These are phyloP conservation scores for Scaptomyza graminum DNA, from an alignment of 1,140 invertebrate species.

Conservation along the genomic window DNA sequence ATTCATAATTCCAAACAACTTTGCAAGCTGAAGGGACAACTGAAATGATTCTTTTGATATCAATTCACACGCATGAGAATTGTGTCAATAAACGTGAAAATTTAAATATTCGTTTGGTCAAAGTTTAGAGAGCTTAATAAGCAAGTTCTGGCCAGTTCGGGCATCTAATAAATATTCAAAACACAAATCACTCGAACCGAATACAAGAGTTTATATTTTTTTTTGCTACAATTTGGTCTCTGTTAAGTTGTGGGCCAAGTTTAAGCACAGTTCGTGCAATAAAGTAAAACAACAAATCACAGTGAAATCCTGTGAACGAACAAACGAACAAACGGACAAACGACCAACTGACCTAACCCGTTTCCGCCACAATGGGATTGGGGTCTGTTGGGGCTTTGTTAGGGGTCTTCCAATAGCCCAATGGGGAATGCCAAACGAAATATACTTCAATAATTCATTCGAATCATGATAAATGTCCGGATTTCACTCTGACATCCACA, in stretches of 20 bases:
- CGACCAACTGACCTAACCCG: slow-evolving; percentile 34
- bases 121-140: no score
- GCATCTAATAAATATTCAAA: background rate
- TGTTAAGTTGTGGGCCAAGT: slow-evolving; percentile 17
- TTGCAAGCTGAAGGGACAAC: no score
- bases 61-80: no score
- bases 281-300: slow-evolving; percentile 20
- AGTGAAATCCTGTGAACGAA: background rate
- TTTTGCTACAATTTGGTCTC: background rate
- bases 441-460: slow-evolving; percentile 59
- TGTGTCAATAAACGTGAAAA: background rate
- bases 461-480: slow-evolving; percentile 59
- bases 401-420: slow-evolving; percentile 20
- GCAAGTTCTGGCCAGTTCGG: background rate
- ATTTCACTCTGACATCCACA: slow-evolving; percentile 48
- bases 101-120: background rate
- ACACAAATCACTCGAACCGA: background rate
- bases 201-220: background rate
- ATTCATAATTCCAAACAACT: no score
- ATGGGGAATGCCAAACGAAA: slow-evolving; percentile 46
- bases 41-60: no score
- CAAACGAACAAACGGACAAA: background rate
- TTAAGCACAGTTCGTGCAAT: slow-evolving; percentile 34
- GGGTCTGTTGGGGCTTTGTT: background rate
- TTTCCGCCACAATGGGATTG: background rate